Base-by-base conservation (phyloP, 2,113 vertebrate species). In the Neolamprologus modestus region DNA sequence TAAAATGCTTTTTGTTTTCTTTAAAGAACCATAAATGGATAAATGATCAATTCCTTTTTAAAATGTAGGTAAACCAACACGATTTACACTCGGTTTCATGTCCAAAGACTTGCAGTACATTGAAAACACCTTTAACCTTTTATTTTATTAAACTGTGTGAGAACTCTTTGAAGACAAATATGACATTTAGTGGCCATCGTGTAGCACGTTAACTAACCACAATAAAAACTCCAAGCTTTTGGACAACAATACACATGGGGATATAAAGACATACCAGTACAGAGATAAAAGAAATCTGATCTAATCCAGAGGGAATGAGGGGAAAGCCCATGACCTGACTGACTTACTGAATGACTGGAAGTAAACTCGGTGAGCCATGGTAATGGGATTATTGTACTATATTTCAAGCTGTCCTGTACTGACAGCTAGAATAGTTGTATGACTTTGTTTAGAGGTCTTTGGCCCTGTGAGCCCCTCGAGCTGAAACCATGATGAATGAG, bases 371-470 rank as follows among this genome's bases (percentile, higher is more conserved):
- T 9, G n/a, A 84, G 54, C 53, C 40, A 17, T 83, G 82, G 92
- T 93, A 90, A 95, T 84, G 52, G 85, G 79, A 92, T 93, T 91
- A 91, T 79, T 92, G 86, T 79, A 71, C 83, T 88, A 66, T 88
- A 93, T 88, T 90, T 93, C 86, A 87, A 63, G 87, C 79, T 80
- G 79, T 81, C 81, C 17, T 63, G 52, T 87, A 83, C 81, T 59
- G 24, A 88, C 84, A 91, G 80, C 86, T 50, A 84, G 55, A 90
- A 80, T 28, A 84, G 55, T 84, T 89, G 55, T 54, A 61, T 83
- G 78, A 89, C 76, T 88, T 37, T 87, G 76, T 88, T 88, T 90
- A 85, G 76, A 84, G 7, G 57, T 87, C 33, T 73, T 47, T 61
- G 86, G 86, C 71, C 19, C 53, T 2, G 9, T 82, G 68, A 81